These are phyloP conservation scores for Ectemnius continuus DNA, from an alignment of 2,888 invertebrate species.

Conservation along the genomic window DNA sequence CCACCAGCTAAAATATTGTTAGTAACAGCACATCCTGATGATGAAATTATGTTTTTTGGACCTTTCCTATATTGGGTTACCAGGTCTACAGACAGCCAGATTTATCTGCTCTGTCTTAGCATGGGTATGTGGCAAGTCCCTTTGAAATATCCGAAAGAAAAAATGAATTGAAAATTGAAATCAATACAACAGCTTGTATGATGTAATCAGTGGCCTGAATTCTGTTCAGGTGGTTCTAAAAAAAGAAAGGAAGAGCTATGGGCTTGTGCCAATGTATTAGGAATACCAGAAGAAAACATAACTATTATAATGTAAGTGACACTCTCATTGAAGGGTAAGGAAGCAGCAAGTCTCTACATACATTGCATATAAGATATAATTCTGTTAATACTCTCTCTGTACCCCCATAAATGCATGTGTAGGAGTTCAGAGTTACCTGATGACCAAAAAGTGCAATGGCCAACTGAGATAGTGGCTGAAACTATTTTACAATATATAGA, in stretches of 20 bases:
- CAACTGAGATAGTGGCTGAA: conserved; percentile 82
- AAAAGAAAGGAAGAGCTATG: conserved; percentile 88
- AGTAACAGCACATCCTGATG: conserved; percentile 97
- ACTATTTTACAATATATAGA: conserved; percentile 85
- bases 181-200: neutral
- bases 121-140: conserved; percentile 81
- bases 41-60: conserved; percentile 99
- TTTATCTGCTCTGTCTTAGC: conserved; percentile 91
- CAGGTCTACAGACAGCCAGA: conserved; percentile 82
- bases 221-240: conserved; percentile 71
- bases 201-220: neutral
- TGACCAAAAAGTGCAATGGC: conserved; percentile 88
- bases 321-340: conserved; percentile 3
- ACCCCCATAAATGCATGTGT: conserved; percentile 76
- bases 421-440: conserved; percentile 88
- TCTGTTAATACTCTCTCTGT: conserved; percentile 33
- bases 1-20: conserved; percentile 83
- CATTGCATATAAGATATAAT: neutral
- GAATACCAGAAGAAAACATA: conserved; percentile 88
- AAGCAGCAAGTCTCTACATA: neutral
- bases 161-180: neutral
- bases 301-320: conserved; percentile 80
- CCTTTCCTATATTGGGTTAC: conserved; percentile 88
- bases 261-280: conserved; percentile 88
- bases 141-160: too few relatives aligned